These are phyloP conservation scores for Chlorops oryzae DNA, from an alignment of 1,140 invertebrate species.

Conservation along the genomic window DNA sequence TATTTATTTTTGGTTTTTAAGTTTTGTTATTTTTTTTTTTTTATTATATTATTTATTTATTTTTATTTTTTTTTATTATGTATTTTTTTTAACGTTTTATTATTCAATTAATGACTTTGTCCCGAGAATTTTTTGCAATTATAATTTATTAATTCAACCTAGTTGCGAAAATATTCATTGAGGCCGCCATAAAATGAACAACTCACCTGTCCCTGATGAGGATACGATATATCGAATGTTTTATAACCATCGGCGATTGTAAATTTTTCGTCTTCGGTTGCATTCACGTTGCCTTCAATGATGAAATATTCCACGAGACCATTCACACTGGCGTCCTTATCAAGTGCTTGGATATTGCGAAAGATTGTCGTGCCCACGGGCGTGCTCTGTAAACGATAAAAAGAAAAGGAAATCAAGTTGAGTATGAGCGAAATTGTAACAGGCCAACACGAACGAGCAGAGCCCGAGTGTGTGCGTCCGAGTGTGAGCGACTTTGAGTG, in stretches of 20 bases:
- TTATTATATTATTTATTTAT: no score
- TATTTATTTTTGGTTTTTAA: no score
- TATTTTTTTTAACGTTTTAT: background rate
- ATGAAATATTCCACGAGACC: constrained; percentile 77
- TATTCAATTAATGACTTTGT: background rate
- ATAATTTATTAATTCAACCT: no score
- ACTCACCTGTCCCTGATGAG: constrained; percentile 72
- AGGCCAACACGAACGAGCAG: background rate
- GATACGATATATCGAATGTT: constrained; percentile 77
- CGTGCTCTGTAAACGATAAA: constrained; percentile 60
- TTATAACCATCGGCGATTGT: constrained; percentile 72
- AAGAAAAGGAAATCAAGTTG: background rate
- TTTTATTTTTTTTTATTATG: background rate
- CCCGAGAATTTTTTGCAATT: no score
- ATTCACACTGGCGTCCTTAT: constrained; percentile 81
- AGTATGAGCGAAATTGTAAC: background rate
- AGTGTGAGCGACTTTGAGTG: no score
- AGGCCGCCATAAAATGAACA: no score
- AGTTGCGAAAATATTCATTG: no score
- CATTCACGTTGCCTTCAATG: constrained; percentile 54
- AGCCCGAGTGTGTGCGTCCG: background rate
- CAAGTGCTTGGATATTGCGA: constrained; percentile 72
- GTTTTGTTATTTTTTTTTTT: no score
- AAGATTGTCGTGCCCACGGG: constrained; percentile 83
- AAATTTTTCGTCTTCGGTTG: constrained; percentile 56